Conservation (phyloP, 2,113 vertebrate species). For the Xiphorhynchus elegans region DNA sequence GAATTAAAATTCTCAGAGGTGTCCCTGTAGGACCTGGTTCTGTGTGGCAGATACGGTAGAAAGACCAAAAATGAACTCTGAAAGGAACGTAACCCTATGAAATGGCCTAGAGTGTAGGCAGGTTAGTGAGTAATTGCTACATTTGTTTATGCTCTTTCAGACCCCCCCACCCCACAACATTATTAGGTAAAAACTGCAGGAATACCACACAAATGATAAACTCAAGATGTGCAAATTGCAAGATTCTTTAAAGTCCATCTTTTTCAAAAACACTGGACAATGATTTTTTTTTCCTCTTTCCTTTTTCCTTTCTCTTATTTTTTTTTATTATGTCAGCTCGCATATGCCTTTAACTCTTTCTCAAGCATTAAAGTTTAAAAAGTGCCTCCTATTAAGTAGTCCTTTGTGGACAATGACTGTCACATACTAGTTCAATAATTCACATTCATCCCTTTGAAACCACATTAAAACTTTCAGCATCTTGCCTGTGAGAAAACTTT, state of each 20-base stretch:
- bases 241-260: conserved; percentile 95
- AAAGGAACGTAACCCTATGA: conserved; percentile 80
- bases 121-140: conserved; percentile 93
- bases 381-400: conserved; percentile 83
- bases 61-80: conserved; percentile 74
- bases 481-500: conserved; percentile 76
- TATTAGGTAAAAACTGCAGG: conserved; percentile 84
- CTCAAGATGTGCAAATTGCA: conserved; percentile 99
- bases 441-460: conserved; percentile 86
- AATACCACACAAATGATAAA: conserved; percentile 87
- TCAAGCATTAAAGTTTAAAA: conserved; percentile 81
- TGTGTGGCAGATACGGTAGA: conserved; percentile 74
- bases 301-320: conserved; percentile 74
- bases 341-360: conserved; percentile 79
- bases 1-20: conserved; percentile 77
- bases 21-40: conserved; percentile 76
- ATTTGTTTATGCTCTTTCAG: conserved; percentile 85
- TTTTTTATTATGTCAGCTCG: conserved; percentile 81
- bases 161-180: conserved; percentile 77
- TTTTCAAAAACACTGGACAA: conserved; percentile 92
- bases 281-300: conserved; percentile 76
- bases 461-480: conserved; percentile 79
- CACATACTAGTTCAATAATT: conserved; percentile 80
- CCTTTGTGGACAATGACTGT: conserved; percentile 78
- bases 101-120: conserved; percentile 80